Percentiles rank a stretch among this genome's conserved stretches.
Evolutionary conservation across 2,797 vertebrate genomes (phyloP).

Genomic region (Typhlichthys subterraneus): DNA sequence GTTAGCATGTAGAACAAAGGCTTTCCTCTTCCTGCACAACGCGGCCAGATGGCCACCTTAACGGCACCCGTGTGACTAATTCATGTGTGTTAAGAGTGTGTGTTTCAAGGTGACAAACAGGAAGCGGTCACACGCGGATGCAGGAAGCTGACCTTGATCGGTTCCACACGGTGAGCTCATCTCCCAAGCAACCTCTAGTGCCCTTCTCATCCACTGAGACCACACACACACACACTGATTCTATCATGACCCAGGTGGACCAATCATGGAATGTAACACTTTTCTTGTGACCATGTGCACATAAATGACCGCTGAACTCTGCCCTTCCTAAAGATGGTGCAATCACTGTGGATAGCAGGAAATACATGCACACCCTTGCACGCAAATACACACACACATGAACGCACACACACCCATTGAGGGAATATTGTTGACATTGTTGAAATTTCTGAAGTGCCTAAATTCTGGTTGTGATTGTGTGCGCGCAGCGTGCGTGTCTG

Average conservation of each 20-base stretch:
- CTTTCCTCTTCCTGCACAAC: conserved; percentile 68
- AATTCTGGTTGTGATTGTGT: neutral
- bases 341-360: conserved; percentile 10
- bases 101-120: conserved; percentile 64
- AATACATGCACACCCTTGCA: conserved; percentile 6
- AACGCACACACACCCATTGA: neutral
- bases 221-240: neutral
- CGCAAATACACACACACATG: conserved; percentile 6
- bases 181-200: conserved; percentile 37
- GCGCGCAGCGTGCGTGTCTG: neutral
- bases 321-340: conserved; percentile 18
- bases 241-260: no score
- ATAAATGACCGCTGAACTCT: conserved; percentile 19
- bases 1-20: conserved; percentile 56
- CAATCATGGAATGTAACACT: no score
- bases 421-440: no score
- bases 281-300: conserved; percentile 1
- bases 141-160: conserved; percentile 54
- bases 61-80: conserved; percentile 44
- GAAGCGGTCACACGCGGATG: conserved; percentile 52
- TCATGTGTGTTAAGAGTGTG: conserved; percentile 10
- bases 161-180: conserved; percentile 34
- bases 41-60: conserved; percentile 60
- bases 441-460: no score
- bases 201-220: neutral